A percentile compares a stretch with the other conserved stretches of the same genome.
These are phyloP conservation scores for Pardosa pseudoannulata DNA, from an alignment of 2,888 invertebrate species.

Conservation along the genomic window DNA sequence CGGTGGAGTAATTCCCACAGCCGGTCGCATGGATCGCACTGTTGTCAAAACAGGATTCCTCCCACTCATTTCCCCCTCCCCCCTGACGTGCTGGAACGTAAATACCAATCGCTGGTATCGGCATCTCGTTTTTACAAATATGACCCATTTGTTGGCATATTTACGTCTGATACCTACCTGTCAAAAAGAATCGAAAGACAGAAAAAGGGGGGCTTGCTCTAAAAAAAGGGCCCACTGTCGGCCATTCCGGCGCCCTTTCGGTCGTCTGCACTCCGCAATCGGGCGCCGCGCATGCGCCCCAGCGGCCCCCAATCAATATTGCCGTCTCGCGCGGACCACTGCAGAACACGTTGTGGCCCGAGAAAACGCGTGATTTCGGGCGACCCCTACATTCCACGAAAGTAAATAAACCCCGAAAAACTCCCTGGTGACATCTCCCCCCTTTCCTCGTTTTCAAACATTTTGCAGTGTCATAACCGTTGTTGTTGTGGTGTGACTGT, in stretches of 20 bases:
- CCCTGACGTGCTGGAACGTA: no score
- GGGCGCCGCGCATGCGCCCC: conserved; percentile 56
- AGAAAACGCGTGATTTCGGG: conserved; percentile 53
- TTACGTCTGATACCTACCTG: not conserved
- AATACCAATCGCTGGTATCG: no score
- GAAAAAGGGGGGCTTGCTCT: not conserved
- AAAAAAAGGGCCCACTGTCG: not conserved
- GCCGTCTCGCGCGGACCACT: conserved; percentile 65
- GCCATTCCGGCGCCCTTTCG: conserved; percentile 57
- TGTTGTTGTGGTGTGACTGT: no score
- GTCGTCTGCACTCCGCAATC: conserved; percentile 69
- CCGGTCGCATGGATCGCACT: no score
- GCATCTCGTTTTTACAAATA: no score
- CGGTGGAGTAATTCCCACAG: no score
- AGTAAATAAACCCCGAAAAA: conserved; percentile 58
- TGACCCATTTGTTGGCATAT: not conserved
- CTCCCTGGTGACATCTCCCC: not conserved
- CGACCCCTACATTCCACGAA: conserved; percentile 16
- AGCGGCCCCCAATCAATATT: conserved; percentile 63
- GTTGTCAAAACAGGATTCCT: no score
- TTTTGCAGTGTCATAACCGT: not conserved
- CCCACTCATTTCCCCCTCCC: no score
- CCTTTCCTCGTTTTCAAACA: not conserved
- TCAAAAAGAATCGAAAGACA: not conserved
- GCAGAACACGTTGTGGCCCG: conserved; percentile 67